Evolutionary conservation across 2,888 invertebrate species (phyloP).

Genomic region (Pachycephus smyrnensis): DNA sequence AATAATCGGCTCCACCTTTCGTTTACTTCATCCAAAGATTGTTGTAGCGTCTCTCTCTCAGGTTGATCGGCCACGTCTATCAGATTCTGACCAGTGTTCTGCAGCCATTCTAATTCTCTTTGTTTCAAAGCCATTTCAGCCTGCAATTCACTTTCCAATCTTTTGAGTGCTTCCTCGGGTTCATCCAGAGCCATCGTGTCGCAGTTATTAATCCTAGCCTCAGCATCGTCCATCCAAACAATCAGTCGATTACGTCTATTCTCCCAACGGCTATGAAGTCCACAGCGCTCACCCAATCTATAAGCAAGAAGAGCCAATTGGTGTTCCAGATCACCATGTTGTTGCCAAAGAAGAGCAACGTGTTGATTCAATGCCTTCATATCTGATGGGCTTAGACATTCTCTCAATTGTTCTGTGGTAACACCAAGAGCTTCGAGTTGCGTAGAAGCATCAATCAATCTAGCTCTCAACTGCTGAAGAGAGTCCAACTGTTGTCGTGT

Average conservation of each 20-base stretch:
- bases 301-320: slow-evolving; percentile 80
- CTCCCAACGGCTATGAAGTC: slow-evolving; percentile 79
- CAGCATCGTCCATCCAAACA: slow-evolving; percentile 78
- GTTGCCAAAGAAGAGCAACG: slow-evolving; percentile 83
- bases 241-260: slow-evolving; percentile 75
- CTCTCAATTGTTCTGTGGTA: slow-evolving; percentile 85
- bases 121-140: slow-evolving; percentile 82
- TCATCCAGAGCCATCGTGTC: slow-evolving; percentile 69
- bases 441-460: slow-evolving; percentile 71
- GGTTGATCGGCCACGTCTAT: slow-evolving; percentile 74
- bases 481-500: slow-evolving; percentile 76
- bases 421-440: slow-evolving; percentile 80
- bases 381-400: slow-evolving; percentile 86
- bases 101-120: slow-evolving; percentile 83
- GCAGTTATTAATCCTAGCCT: slow-evolving; percentile 67
- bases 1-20: slow-evolving; percentile 78
- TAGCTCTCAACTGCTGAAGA: slow-evolving; percentile 73
- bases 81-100: slow-evolving; percentile 76
- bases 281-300: slow-evolving; percentile 80
- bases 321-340: slow-evolving; percentile 84
- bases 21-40: slow-evolving; percentile 72
- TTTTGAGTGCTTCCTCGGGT: slow-evolving; percentile 79
- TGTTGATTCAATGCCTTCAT: slow-evolving; percentile 84
- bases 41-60: slow-evolving; percentile 72
- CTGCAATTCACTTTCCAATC: slow-evolving; percentile 80